phyloP scores from a whole-genome alignment of 2,113 vertebrate species.

The Herpailurus yagouaroundi region DNA sequence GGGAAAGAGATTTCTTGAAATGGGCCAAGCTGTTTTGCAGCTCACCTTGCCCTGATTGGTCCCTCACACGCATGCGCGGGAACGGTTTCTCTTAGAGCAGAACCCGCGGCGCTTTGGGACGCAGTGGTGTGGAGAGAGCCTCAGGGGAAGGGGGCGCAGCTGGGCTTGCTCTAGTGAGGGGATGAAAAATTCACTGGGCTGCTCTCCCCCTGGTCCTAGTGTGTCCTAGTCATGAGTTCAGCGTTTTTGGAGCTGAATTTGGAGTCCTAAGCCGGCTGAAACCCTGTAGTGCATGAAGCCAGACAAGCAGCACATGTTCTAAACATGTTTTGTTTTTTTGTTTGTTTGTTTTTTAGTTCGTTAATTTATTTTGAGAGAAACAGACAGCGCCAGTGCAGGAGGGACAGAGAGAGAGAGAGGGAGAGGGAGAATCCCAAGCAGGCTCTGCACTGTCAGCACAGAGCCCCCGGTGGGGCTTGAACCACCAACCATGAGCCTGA shows the following conservation, averaged over 20 bases:
- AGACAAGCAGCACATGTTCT: neutral
- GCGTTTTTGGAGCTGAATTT: neutral
- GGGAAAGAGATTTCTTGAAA: neutral
- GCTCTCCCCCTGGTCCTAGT: accelerated
- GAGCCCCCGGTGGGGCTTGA: too few relatives aligned
- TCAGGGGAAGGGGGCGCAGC: neutral
- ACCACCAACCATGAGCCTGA: too few relatives aligned
- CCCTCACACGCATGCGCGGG: accelerated
- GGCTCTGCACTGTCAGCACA: too few relatives aligned
- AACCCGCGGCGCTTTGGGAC: too few relatives aligned
- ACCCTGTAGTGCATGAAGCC: neutral
- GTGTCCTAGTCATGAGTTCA: neutral
- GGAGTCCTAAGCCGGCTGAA: neutral
- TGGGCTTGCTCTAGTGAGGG: neutral
- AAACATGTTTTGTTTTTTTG: too few relatives aligned
- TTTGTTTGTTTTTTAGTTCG: too few relatives aligned
- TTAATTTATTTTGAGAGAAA: too few relatives aligned
- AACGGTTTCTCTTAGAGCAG: neutral
- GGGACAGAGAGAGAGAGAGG: too few relatives aligned
- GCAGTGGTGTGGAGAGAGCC: neutral
- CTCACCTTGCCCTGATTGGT: neutral
- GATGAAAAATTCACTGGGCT: neutral
- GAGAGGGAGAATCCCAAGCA: too few relatives aligned
- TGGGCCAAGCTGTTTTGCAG: neutral
- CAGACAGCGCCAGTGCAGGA: too few relatives aligned